Evolutionary conservation across 2,797 vertebrate species (phyloP).

Genomic region (Rhinatrema bivittatum): DNA sequence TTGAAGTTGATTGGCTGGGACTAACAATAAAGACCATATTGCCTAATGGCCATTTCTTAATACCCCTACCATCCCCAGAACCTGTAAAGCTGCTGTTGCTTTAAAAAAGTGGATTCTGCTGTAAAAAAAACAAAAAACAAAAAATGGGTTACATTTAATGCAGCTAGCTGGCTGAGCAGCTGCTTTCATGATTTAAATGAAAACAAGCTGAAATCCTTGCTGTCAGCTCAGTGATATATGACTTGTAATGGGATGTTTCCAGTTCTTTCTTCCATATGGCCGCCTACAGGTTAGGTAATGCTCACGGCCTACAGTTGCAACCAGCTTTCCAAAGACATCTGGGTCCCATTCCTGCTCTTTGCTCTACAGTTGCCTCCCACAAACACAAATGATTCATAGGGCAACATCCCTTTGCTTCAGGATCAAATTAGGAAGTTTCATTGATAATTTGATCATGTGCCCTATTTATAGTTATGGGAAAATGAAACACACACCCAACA

Average conservation of each 20-base stretch:
- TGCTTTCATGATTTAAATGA: conserved; percentile 86
- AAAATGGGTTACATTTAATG: conserved; percentile 74
- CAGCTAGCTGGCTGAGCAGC: conserved; percentile 69
- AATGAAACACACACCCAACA: conserved; percentile 39
- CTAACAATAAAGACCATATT: no score
- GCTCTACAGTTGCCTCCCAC: conserved; percentile 46
- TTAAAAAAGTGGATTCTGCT: conserved; percentile 48
- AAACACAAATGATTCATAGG: conserved; percentile 56
- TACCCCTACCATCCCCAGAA: no score
- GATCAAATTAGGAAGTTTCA: conserved; percentile 59
- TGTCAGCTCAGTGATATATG: conserved; percentile 84
- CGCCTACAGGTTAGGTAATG: conserved; percentile 68
- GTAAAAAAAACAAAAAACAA: conserved; percentile 51
- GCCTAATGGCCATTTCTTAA: no score
- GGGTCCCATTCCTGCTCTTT: conserved; percentile 57
- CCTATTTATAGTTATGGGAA: conserved; percentile 40
- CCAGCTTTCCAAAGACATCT: conserved; percentile 71
- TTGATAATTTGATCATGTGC: conserved; percentile 61
- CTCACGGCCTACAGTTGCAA: conserved; percentile 61
- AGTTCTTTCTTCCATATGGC: conserved; percentile 78
- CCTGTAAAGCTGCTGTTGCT: conserved; percentile 29
- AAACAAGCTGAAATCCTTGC: conserved; percentile 82
- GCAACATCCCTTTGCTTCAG: conserved; percentile 52
- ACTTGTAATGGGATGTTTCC: conserved; percentile 89
- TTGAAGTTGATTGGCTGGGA: no score